Evolutionary conservation across 1,140 invertebrate genomes (phyloP), one percentile per base, ranked within the genome.

Genomic region (Thrips palmi): DNA sequence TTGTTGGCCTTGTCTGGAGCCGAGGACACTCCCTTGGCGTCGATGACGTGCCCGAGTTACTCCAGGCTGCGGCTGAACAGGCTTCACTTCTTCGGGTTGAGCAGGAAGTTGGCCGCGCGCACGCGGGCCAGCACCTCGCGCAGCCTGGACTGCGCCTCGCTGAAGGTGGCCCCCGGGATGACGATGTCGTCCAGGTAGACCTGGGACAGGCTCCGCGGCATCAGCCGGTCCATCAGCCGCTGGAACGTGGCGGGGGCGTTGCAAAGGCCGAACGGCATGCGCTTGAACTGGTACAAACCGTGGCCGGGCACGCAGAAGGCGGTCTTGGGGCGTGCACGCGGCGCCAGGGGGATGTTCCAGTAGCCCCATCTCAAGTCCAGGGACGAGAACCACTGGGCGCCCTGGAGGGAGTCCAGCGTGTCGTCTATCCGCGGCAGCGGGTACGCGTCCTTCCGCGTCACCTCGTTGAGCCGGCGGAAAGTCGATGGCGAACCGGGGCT

Each of bases 341-440:
- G 37, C 0, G 42, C 44, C 15, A 60, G 3, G 1, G 48, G 47
- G 0, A 59, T 47, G 28, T 62, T 52, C 40, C 44, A 51, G 20
- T 43, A 46, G 0, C 27, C 39, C 1, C 29, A 15, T 7, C 33
- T 44, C 11, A 48, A 24, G 21, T 59, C 58, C 2, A 57, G 29
- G 0, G 52, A 54, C 0, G 49, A 48, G 14, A 59, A 55, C 28
- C 53, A 58, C 15, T 47, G 37, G 0, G 44, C 44, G 2, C 47
- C 46, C 4, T 48, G 46, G 33, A 68, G 33, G 18, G 43, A 46
- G 33, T 60, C 52, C 2, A 71, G 43, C 4, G 58, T 53, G 18
- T 62, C 57, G 25, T 60, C 54, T 2, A 65, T 58, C 6, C 52
- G 39, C 3, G 62, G 63, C 4, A 68, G 33, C 1, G 63, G 64